Evolutionary conservation across 2,113 vertebrate species (phyloP).

Genomic region (Glaucomys volans): DNA sequence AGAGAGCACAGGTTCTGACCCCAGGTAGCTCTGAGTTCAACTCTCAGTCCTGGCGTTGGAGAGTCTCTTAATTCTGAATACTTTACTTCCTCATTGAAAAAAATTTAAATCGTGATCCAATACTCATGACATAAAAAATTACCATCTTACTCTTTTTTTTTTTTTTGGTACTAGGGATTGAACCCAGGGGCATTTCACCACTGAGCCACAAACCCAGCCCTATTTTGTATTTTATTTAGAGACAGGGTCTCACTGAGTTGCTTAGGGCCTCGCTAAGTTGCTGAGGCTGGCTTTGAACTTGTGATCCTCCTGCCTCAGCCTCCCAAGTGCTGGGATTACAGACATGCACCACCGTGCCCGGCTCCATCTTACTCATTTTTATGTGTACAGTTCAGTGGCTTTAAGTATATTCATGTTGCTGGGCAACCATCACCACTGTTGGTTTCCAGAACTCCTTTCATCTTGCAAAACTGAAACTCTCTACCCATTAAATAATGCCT

Average conservation of each 20-base stretch:
- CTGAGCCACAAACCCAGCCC: too few species aligned
- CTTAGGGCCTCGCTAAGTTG: too few species aligned
- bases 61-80: background rate
- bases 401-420: background rate
- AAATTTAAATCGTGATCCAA: background rate
- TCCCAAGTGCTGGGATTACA: too few species aligned
- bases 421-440: background rate
- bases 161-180: too few species aligned
- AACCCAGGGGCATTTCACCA: too few species aligned
- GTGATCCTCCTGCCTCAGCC: too few species aligned
- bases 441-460: background rate
- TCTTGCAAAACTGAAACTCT: background rate
- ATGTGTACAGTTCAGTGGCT: background rate
- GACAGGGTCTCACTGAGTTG: too few species aligned
- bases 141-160: background rate
- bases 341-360: too few species aligned
- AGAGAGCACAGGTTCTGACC: background rate
- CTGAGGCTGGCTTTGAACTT: too few species aligned
- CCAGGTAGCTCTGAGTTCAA: background rate
- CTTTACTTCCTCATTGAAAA: background rate
- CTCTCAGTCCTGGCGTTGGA: background rate
- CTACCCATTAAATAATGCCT: background rate
- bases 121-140: background rate
- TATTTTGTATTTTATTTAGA: too few species aligned
- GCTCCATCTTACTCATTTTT: background rate